These are phyloP conservation scores for Medauroidea extradentata DNA, from an alignment of 1,140 invertebrate species.

Conservation along the genomic window DNA sequence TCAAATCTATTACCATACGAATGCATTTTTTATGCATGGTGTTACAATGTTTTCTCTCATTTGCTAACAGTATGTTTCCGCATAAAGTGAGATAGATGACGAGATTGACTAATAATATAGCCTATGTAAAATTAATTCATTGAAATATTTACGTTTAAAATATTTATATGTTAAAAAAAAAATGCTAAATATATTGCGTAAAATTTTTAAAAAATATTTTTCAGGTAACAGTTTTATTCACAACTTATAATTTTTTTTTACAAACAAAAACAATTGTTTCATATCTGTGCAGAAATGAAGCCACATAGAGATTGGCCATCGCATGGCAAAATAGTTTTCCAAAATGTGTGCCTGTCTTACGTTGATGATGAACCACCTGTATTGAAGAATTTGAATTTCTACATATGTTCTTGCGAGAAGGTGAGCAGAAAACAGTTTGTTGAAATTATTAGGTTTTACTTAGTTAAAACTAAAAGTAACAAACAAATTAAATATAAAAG, in stretches of 20 bases:
- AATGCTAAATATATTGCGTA: neutral
- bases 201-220: conserved; percentile 54
- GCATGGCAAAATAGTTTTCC: conserved; percentile 60
- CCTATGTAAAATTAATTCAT: neutral
- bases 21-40: too few species aligned
- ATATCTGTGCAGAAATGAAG: conserved; percentile 8
- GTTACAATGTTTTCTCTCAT: too few species aligned
- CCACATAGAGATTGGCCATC: conserved; percentile 71
- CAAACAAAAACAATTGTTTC: too few species aligned
- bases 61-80: too few species aligned
- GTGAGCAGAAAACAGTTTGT: too few species aligned
- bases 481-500: too few species aligned
- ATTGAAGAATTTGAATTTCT: conserved; percentile 51
- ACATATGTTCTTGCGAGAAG: conserved; percentile 51
- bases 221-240: conserved; percentile 64
- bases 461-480: too few species aligned
- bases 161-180: neutral
- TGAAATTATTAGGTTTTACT: too few species aligned
- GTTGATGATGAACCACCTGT: conserved; percentile 45
- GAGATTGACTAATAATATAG: too few species aligned
- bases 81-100: too few species aligned
- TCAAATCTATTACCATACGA: too few species aligned
- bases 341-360: conserved; percentile 57
- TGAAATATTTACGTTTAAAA: neutral
- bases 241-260: conserved; percentile 60